Evolutionary conservation across 1,140 invertebrate species (phyloP), one percentile per base, ranked within the genome.

Genomic region (Drosophila oshimai): DNA sequence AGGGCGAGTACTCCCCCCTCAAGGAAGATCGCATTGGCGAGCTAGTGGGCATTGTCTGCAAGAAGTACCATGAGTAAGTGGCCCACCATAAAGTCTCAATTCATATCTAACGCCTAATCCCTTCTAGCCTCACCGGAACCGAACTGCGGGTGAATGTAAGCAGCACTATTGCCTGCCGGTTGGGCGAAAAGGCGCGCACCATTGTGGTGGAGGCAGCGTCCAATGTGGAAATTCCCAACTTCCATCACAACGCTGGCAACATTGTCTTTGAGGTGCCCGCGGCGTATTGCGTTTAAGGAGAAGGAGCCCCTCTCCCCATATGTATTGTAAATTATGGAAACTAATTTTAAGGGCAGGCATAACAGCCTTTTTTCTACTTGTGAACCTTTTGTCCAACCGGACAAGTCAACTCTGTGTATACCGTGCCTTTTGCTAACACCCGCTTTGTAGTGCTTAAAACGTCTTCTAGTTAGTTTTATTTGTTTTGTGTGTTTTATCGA

Each of bases 1-100:
- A 89, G 20, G 80, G 79, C 12, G 89, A 91, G 62, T 46, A 75
- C 15, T 50, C 57, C 4, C 68, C 68, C 6, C 64, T 91, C n/a
- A 93, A 93, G 47, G 94, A 95, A 49, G 96, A 96, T 77, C 92
- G 95, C 47, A 93, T 97, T 24, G 98, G 98, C 1, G 98, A 99
- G 92, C 92, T 98, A 10, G 93, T 99, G 20, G 98, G 97, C 15
- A 93, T 96, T 33, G 90, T 99, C 1, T 94, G 94, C 57, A 94
- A 94, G 58, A 92, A 94, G 81, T 96, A 95, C 87, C 91, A 93
- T 67, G 93, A 94, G 96, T 97, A 92, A 93, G 95, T 94, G 3
- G 0, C 4, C 0, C 1, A 5, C 0, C 0, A 10, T n/a, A 6
- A 2, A 0, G 4, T 20, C 3, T 2, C 0, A 9, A 0, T 0